Percentiles rank a stretch among this genome's conserved stretches.
Conservation (phyloP, 2,113 vertebrate species). For the Dinomys branickii region DNA sequence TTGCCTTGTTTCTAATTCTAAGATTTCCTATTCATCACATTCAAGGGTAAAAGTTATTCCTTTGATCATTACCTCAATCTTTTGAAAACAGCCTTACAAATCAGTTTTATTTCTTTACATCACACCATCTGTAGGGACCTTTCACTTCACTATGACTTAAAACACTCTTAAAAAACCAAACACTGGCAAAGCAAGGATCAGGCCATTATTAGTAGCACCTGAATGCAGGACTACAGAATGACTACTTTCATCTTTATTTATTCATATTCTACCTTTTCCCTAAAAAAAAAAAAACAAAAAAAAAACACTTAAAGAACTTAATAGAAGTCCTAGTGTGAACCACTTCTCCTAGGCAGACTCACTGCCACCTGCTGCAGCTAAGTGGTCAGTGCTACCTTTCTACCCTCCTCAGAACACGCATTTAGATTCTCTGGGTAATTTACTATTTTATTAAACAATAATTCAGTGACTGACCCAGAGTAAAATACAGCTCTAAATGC, state of each 20-base stretch:
- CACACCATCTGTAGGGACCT: neutral
- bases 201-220: neutral
- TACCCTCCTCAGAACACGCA: neutral
- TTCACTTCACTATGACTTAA: neutral
- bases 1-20: neutral
- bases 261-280: neutral
- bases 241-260: neutral
- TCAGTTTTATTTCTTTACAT: neutral
- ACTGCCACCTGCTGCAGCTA: neutral
- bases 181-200: neutral
- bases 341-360: neutral
- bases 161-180: neutral
- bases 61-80: neutral
- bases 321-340: neutral
- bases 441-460: neutral
- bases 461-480: neutral
- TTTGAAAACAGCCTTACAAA: neutral
- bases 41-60: neutral
- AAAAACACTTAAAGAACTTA: neutral
- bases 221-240: neutral
- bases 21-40: neutral
- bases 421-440: neutral
- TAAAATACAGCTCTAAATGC: neutral
- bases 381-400: neutral
- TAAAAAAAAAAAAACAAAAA: no score